Conservation (phyloP, 2,113 vertebrate genomes). For the Cottus gobio region DNA sequence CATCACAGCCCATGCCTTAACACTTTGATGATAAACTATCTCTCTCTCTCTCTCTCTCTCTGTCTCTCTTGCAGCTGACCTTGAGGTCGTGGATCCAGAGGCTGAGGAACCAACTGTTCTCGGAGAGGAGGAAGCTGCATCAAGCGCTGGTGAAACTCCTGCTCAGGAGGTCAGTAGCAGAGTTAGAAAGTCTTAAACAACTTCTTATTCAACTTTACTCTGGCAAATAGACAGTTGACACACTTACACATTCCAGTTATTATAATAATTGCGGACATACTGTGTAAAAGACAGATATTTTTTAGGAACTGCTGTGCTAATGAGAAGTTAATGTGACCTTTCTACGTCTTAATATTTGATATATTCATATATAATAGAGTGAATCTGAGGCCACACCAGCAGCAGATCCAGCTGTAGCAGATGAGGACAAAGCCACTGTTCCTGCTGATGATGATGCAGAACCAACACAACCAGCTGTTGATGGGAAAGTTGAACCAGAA, state of each 20-base stretch:
- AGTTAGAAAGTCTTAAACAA: not conserved
- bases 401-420: not conserved
- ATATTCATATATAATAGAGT: conserved; percentile 32
- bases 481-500: not conserved
- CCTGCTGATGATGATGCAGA: not conserved
- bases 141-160: not conserved
- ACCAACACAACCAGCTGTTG: not conserved
- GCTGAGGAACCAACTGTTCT: not conserved
- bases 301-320: not conserved
- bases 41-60: not conserved
- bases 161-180: conserved; percentile 34
- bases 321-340: not conserved
- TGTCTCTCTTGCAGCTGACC: not conserved
- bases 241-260: not conserved
- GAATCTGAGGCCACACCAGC: not conserved
- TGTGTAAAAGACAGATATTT: not conserved
- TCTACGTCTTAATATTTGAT: not conserved
- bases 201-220: not conserved
- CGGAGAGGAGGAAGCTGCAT: not conserved
- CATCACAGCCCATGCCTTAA: not conserved
- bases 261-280: not conserved
- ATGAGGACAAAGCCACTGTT: conserved; percentile 18
- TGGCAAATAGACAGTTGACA: not conserved
- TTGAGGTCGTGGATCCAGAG: not conserved
- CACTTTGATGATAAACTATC: not conserved